These are phyloP conservation scores for Diplodus puntazzo DNA, from an alignment of 2,797 vertebrate genomes.

Conservation along the genomic window DNA sequence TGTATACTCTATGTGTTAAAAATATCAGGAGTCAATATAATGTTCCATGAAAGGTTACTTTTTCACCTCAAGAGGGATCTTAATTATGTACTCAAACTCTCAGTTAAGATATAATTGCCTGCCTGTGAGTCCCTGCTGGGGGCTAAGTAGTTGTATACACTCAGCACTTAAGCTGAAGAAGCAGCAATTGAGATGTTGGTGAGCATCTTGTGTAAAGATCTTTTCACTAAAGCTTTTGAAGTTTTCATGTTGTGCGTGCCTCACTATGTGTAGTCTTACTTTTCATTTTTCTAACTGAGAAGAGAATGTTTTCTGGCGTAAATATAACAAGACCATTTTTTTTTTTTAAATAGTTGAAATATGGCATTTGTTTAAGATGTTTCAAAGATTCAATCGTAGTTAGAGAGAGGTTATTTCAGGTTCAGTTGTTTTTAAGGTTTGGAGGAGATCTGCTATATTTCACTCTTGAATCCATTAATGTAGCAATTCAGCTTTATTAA, in stretches of 20 bases:
- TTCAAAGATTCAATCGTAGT: not conserved
- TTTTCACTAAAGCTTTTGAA: not conserved
- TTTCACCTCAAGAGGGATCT: conserved; percentile 8
- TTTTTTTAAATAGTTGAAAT: too few species aligned
- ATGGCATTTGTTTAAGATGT: not conserved
- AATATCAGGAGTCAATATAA: not conserved
- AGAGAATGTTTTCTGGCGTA: not conserved
- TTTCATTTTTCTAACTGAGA: not conserved
- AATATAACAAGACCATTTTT: too few species aligned
- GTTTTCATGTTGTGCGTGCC: not conserved
- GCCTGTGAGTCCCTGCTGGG: conserved; percentile 21
- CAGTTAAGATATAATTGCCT: conserved; percentile 29
- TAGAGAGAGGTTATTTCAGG: not conserved
- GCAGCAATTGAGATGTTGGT: conserved; percentile 6
- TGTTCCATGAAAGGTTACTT: conserved; percentile 18
- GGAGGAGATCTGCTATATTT: not conserved
- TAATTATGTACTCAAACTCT: conserved; percentile 23
- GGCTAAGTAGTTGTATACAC: conserved; percentile 31
- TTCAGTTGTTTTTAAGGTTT: not conserved
- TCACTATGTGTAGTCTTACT: not conserved
- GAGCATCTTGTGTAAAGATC: not conserved
- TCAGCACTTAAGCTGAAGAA: conserved; percentile 11
- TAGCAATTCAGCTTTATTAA: not conserved
- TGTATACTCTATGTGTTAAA: not conserved
- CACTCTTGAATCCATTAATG: not conserved